phyloP scores from a whole-genome alignment of 2,113 vertebrate genomes.

The Thalassarche chlororhynchos region DNA sequence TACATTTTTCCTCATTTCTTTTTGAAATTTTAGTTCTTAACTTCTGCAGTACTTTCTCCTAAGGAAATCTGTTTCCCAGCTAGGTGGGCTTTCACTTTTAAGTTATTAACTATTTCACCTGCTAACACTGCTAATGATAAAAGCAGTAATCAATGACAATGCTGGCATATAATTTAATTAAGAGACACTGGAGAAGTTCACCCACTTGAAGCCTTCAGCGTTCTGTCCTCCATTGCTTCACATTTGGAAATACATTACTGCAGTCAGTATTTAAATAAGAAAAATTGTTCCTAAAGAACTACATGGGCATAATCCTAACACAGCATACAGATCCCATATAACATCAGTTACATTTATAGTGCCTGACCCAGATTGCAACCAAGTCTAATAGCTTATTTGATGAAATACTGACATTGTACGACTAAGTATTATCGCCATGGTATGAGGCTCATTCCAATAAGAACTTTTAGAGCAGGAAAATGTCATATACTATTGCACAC shows the following conservation, averaged over 20 bases:
- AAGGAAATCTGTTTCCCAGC: background rate
- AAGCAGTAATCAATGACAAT: background rate
- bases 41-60: background rate
- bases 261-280: background rate
- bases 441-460: rapidly evolving
- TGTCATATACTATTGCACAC: background rate
- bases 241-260: background rate
- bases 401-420: background rate
- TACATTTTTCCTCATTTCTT: background rate
- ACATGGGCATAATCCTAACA: background rate
- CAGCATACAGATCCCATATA: background rate
- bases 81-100: background rate
- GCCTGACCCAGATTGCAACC: too few species aligned
- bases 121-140: background rate
- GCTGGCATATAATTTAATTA: background rate
- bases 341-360: too few species aligned
- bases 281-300: background rate
- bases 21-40: background rate
- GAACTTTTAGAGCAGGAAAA: background rate
- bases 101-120: too few species aligned
- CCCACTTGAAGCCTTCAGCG: background rate
- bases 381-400: background rate
- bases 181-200: background rate
- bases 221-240: background rate
- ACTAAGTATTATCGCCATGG: background rate